Percentiles rank a stretch among this genome's conserved stretches.
Evolutionary conservation across 2,113 vertebrate genomes (phyloP).

Genomic region (Chaetorhynchus papuensis): DNA sequence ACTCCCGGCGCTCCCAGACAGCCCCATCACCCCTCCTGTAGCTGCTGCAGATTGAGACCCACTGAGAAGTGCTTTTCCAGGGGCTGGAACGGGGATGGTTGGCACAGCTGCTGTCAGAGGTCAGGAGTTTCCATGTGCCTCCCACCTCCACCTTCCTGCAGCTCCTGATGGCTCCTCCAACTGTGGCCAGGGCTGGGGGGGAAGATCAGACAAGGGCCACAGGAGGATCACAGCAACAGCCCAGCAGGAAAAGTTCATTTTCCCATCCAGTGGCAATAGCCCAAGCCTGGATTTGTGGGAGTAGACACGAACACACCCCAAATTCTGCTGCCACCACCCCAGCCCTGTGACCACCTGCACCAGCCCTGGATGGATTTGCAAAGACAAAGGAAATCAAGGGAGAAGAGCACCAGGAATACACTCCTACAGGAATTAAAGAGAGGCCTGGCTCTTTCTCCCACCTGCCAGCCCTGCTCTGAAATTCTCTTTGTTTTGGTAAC

Average conservation of each 20-base stretch:
- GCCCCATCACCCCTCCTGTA: background rate
- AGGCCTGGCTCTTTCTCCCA: background rate
- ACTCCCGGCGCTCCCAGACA: rapidly evolving
- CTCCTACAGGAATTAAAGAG: background rate
- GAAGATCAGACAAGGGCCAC: background rate
- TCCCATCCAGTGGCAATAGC: background rate
- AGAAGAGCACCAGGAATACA: background rate
- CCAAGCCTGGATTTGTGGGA: background rate
- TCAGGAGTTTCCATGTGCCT: background rate
- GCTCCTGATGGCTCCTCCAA: rapidly evolving
- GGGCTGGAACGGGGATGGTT: background rate
- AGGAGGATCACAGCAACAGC: background rate
- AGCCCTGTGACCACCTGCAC: rapidly evolving
- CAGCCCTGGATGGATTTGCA: background rate
- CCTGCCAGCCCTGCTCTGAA: background rate
- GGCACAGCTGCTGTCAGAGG: background rate
- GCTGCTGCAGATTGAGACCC: background rate
- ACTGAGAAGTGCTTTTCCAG: background rate
- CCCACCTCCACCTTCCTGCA: background rate
- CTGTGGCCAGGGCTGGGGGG: background rate
- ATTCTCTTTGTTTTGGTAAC: background rate
- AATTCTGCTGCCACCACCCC: background rate
- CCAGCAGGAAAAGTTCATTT: background rate
- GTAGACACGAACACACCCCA: rapidly evolving
- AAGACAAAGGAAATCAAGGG: background rate